Evolutionary conservation across 2,888 invertebrate genomes (phyloP), one percentile per base, ranked within the genome.

Genomic region (Empis stercorea): DNA sequence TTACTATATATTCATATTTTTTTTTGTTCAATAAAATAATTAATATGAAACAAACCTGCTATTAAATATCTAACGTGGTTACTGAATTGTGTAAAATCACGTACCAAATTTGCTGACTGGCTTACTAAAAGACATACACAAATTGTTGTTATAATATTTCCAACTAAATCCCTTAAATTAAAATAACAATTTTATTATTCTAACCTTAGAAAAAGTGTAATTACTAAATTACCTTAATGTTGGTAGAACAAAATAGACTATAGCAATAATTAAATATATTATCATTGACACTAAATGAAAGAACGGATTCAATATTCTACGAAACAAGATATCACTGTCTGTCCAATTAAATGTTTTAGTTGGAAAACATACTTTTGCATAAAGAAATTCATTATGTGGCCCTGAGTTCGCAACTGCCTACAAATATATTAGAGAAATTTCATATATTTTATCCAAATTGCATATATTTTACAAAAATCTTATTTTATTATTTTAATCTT

Each of bases 101-200:
- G 73, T 14, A 87, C 84, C 51, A 84, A 73, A 62, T 86, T 83
- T 10, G 87, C 86, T 9, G 80, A 79, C 65, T 88, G 85, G 55
- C 80, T 80, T 6, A 83, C 70, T 58, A 87, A 81, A 54, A 88
- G 71, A 59, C 88, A 88, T 39, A 87, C 61, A 48, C 80, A 80
- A 61, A 88, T 81, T 42, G 86, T 87, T 2, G 87, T 87, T 49
- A 88, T 78, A 53, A 88, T 87, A 63, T 88, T 88, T 3, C 88
- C 88, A 32, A 86, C 80, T 44, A 88, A 73, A 70, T 89, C 87
- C 57, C 69, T 69, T 51, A 3, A 47, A 47, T 32, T 4, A 48
- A 16, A 44, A 43, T 14, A 13, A 20, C 37, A 13, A 17, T 5
- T 17, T n/a, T 3, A n/a, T 41, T 15, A 44, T 17, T 20, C 48